phyloP scores from a whole-genome alignment of 2,113 vertebrate genomes.

The Pterocles orientalis region DNA sequence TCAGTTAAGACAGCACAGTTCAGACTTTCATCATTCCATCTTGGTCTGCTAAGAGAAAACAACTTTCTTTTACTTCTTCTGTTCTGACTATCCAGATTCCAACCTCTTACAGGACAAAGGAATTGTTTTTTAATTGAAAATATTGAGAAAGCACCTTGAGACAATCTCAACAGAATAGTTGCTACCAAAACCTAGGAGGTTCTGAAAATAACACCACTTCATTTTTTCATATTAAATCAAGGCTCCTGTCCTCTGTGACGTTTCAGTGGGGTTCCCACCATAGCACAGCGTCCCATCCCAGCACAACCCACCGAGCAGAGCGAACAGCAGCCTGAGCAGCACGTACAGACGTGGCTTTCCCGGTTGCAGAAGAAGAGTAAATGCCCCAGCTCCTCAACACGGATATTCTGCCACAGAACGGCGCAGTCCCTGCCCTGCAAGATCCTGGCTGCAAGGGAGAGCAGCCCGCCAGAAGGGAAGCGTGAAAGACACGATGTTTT shows the following conservation, averaged over 20 bases:
- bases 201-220: neutral
- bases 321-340: neutral
- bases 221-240: rapidly evolving
- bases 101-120: neutral
- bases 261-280: neutral
- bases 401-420: neutral
- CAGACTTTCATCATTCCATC: neutral
- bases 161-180: neutral
- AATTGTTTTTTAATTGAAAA: neutral
- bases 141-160: neutral
- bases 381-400: neutral
- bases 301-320: neutral
- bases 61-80: neutral
- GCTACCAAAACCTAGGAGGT: neutral
- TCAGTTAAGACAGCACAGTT: neutral
- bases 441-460: neutral
- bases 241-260: rapidly evolving
- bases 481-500: neutral
- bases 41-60: neutral
- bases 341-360: too few relatives aligned
- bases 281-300: rapidly evolving
- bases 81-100: neutral
- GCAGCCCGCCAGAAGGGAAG: neutral
- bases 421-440: neutral
- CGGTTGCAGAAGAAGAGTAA: neutral